phyloP scores from a whole-genome alignment of 2,888 invertebrate species.

The Cremastobaeus sp. region DNA sequence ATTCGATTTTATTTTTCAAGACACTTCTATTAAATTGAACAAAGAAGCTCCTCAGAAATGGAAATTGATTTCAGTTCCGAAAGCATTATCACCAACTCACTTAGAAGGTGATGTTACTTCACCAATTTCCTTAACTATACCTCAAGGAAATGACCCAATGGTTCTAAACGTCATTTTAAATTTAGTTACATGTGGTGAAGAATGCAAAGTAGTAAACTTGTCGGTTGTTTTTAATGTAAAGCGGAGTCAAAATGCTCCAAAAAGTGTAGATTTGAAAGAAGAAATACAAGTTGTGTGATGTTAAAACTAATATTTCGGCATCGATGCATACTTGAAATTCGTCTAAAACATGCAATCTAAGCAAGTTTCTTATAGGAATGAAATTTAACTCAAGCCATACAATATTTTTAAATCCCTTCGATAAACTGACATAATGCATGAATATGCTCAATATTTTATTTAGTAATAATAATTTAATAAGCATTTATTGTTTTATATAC shows the following conservation, averaged over 20 bases:
- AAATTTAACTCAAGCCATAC: no score
- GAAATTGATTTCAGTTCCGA: constrained; percentile 77
- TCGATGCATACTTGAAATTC: no score
- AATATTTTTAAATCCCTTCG: no score
- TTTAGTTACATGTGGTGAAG: constrained; percentile 70
- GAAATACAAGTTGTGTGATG: constrained; percentile 63
- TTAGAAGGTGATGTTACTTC: constrained; percentile 63
- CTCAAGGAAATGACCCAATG: constrained; percentile 64
- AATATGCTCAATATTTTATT: no score
- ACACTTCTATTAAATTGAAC: constrained; percentile 79
- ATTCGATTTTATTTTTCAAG: constrained; percentile 77
- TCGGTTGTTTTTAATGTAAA: constrained; percentile 67
- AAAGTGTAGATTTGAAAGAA: constrained; percentile 63
- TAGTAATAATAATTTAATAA: no score
- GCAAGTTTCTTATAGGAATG: no score
- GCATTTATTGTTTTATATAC: no score
- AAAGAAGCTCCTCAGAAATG: constrained; percentile 81
- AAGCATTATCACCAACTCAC: constrained; percentile 64
- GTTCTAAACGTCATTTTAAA: constrained; percentile 69
- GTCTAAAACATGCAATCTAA: no score
- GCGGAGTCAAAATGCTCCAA: constrained; percentile 65
- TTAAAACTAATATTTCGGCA: neutral
- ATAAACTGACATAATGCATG: no score
- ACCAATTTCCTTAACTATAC: constrained; percentile 68
- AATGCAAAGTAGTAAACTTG: constrained; percentile 72